These are phyloP conservation scores for Pocillopora meandrina DNA, from an alignment of 92 coral and sea anemone species.

Conservation along the genomic window DNA sequence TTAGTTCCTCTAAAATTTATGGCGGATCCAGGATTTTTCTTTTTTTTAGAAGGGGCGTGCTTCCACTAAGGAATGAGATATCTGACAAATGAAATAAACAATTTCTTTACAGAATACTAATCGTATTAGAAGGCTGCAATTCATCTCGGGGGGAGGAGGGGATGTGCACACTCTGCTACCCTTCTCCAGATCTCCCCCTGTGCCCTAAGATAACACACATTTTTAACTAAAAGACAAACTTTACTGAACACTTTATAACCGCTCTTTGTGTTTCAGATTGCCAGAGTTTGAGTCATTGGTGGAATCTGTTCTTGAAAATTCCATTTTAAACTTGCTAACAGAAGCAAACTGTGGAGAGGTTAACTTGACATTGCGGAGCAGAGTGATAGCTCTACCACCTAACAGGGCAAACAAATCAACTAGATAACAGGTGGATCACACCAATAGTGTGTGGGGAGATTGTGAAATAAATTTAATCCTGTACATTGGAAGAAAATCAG, in stretches of 20 bases:
- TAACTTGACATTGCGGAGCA: constrained; percentile 77
- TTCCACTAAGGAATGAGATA: no score
- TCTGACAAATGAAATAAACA: no score
- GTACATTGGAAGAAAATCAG: not conserved
- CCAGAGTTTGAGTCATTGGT: constrained; percentile 88
- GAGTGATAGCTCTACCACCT: constrained; percentile 96
- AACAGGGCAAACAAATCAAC: constrained; percentile 53
- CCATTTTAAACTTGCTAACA: constrained; percentile 80
- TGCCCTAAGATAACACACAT: no score
- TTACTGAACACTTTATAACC: not conserved
- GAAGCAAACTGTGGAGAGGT: constrained; percentile 94
- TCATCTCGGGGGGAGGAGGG: no score
- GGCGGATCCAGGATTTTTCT: no score
- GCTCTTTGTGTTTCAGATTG: constrained; percentile 44
- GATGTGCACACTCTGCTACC: no score
- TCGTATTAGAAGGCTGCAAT: no score
- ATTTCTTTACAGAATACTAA: no score
- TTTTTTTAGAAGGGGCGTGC: no score
- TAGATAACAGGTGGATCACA: constrained; percentile 7
- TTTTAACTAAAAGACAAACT: no score
- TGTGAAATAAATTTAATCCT: constrained; percentile 24
- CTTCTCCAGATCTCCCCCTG: no score
- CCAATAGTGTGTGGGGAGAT: not conserved
- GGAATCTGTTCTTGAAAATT: constrained; percentile 93
- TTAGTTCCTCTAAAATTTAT: no score